Base-by-base conservation (phyloP, 2,797 vertebrate species). In the Chelon auratus region DNA sequence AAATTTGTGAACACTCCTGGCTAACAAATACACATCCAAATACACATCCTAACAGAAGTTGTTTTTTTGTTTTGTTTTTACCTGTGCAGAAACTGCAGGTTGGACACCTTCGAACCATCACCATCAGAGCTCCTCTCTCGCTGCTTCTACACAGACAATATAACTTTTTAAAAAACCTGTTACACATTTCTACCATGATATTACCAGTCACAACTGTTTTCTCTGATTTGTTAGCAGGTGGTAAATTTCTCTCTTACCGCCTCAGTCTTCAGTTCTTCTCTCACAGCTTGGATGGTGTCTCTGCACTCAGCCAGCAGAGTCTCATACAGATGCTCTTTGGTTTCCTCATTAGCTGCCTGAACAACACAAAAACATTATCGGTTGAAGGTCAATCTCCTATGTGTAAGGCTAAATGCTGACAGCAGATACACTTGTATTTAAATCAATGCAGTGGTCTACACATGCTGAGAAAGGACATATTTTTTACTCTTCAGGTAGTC, bases 41-140 rank as follows among this genome's bases (percentile, higher is more conserved):
- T 26, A n/a, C 24, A 5, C 6, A 17, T 60, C 18, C n/a, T 51
- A 4, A 54, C 11, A 51, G 3, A 48, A 55, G 17, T 22, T 22
- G 1, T 22, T n/a, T 47, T n/a, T 1, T 3, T 11, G n/a, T n/a
- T 18, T 42, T 33, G 11, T 5, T 33, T 61, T 89, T 94, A 99
- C 98, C 98, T 99, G 93, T 99, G 97, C 86, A 99, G 93, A 89
- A 96, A 99, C 83, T 99, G 98, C 82, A 99, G 92, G 87, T 97
- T 99, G 76, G 97, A 97, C 8, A 97, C 97, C 81, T 98, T 99
- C 68, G 96, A 95, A 36, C 91, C 90, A 67, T 99, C 97, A 0
- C 60, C 88, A 37, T 99, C 98, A 66, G 95, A 84, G 83, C 93
- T 80, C 42, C 96, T 94, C 37, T 99, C 98, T 75, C 97, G 94